phyloP scores from a whole-genome alignment of 2,888 invertebrate species.

The Temnothorax unifasciatus region DNA sequence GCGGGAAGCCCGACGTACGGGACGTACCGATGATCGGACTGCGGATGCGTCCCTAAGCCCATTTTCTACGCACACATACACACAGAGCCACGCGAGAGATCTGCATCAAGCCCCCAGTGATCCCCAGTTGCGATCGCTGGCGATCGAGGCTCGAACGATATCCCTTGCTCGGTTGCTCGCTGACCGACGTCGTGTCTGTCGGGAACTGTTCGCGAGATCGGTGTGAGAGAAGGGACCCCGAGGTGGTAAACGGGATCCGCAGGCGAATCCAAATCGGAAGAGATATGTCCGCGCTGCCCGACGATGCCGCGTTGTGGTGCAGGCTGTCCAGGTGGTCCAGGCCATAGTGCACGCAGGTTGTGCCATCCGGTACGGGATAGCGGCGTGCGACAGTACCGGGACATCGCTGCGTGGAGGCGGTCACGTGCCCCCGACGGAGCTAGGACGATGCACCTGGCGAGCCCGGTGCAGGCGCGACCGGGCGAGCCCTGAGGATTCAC shows the following conservation, averaged over 20 bases:
- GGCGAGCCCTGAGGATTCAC: conserved; percentile 68
- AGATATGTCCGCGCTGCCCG: conserved; percentile 79
- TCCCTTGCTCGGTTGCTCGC: not conserved
- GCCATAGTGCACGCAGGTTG: conserved; percentile 71
- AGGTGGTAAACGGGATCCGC: conserved; percentile 1
- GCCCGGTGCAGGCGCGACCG: conserved; percentile 64
- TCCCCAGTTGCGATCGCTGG: conserved; percentile 6
- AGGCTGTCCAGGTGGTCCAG: conserved; percentile 62
- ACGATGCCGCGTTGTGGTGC: conserved; percentile 74
- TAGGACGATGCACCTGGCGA: conserved; percentile 70
- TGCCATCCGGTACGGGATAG: conserved; percentile 70
- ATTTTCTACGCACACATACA: not conserved
- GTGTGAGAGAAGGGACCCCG: not conserved
- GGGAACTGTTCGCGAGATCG: not conserved
- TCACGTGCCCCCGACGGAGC: conserved; percentile 78
- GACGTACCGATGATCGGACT: conserved; percentile 41
- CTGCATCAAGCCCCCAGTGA: not conserved
- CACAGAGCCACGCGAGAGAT: not conserved
- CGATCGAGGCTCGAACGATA: not conserved
- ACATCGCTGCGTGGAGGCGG: conserved; percentile 66
- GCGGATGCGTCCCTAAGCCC: conserved; percentile 58
- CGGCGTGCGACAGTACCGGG: conserved; percentile 40
- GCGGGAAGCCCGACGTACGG: conserved; percentile 48
- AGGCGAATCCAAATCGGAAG: conserved; percentile 45
- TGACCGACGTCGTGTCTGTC: not conserved